These are phyloP conservation scores for Novumbra hubbsi DNA, from an alignment of 2,797 vertebrate species.

Conservation along the genomic window DNA sequence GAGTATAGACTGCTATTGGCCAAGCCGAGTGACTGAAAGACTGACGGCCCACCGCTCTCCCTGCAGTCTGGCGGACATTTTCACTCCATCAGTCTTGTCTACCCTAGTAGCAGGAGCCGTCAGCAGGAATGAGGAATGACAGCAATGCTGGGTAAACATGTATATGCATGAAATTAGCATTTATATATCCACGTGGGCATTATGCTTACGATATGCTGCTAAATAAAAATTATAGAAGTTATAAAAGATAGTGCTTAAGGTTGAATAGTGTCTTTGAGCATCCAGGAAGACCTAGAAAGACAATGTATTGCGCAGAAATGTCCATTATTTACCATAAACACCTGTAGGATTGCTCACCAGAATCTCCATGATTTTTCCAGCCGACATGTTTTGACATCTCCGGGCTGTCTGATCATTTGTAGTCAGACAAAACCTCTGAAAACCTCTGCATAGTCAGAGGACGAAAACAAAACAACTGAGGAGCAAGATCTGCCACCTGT, in stretches of 20 bases:
- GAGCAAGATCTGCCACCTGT: constrained; percentile 50
- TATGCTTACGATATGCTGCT: neutral
- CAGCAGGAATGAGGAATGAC: neutral
- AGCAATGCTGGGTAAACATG: neutral
- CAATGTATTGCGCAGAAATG: neutral
- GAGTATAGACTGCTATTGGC: constrained; percentile 17
- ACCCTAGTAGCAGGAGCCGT: neutral
- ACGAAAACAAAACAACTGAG: constrained; percentile 49
- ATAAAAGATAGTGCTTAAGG: neutral
- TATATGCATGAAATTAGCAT: neutral
- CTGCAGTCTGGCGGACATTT: neutral
- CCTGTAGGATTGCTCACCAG: constrained; percentile 2
- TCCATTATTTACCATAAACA: neutral
- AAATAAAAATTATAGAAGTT: neutral
- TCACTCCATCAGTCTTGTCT: neutral
- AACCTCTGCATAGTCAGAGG: constrained; percentile 43
- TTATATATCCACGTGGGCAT: neutral
- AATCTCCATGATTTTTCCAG: constrained; percentile 3
- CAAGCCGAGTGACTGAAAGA: neutral
- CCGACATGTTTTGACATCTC: constrained; percentile 33
- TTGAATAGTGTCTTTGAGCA: neutral
- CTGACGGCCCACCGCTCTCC: neutral
- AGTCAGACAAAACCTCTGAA: constrained; percentile 9
- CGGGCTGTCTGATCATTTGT: constrained; percentile 23
- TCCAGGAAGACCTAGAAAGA: neutral